Percentiles rank a stretch among this genome's conserved stretches.
phyloP scores from a whole-genome alignment of 2,113 vertebrate species.

The Bos javanicus region DNA sequence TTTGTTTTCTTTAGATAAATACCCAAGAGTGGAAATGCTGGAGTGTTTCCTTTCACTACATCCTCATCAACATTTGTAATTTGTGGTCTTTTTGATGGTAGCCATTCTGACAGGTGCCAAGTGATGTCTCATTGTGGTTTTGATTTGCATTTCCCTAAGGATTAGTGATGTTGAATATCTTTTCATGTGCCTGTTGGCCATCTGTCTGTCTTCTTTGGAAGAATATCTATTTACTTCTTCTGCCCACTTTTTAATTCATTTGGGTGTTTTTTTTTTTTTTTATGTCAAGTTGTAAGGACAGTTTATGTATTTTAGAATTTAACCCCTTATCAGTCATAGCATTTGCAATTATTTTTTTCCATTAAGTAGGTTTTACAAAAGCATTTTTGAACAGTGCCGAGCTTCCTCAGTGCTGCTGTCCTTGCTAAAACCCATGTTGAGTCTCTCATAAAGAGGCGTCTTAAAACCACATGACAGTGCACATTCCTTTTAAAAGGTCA shows the following conservation, averaged over 20 bases:
- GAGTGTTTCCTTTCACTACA: background rate
- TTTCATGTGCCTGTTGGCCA: background rate
- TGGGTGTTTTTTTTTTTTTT: background rate
- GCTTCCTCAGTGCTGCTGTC: background rate
- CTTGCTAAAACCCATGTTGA: rapidly evolving
- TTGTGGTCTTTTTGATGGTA: background rate
- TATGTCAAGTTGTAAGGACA: rapidly evolving
- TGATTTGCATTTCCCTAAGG: background rate
- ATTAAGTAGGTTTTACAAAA: background rate
- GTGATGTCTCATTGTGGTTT: background rate
- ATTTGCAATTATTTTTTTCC: background rate
- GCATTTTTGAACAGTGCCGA: rapidly evolving
- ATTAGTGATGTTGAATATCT: background rate
- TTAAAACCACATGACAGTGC: background rate
- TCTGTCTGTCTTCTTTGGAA: background rate
- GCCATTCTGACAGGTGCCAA: background rate
- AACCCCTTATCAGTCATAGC: background rate
- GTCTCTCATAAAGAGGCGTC: background rate
- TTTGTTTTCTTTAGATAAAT: background rate
- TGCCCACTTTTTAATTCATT: background rate
- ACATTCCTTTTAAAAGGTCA: conserved; percentile 25
- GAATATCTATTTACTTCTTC: background rate
- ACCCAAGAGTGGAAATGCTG: background rate
- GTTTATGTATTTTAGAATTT: background rate
- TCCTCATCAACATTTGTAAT: background rate